Evolutionary conservation across 2,113 vertebrate species (phyloP).

Genomic region (Pteronura brasiliensis): DNA sequence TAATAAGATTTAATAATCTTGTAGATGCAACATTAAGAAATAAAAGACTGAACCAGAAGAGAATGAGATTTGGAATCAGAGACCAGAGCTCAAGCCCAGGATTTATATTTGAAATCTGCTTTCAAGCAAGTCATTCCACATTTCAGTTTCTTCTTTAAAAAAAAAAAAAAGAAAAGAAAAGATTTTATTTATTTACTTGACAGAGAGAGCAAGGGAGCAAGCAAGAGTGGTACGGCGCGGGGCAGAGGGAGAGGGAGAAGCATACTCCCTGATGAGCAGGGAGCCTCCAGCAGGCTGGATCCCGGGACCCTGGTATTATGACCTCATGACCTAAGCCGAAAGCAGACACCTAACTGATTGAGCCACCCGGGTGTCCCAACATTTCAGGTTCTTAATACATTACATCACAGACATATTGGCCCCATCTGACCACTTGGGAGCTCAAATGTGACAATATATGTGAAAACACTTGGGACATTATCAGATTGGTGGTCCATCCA

Average conservation of each 20-base stretch:
- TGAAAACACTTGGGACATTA: not conserved
- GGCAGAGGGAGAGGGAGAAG: no score
- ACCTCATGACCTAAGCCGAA: no score
- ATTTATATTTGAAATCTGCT: not conserved
- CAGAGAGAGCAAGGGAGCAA: no score
- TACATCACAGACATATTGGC: not conserved
- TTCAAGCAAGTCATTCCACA: not conserved
- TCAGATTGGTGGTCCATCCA: not conserved
- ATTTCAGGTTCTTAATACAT: not conserved
- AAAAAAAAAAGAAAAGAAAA: no score
- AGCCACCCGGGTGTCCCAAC: not conserved
- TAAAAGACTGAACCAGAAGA: not conserved
- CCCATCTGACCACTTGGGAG: not conserved
- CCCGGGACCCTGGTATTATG: no score
- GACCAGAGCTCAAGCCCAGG: not conserved
- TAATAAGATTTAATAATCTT: no score
- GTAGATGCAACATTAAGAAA: not conserved
- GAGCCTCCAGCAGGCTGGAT: no score
- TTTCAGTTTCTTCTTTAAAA: not conserved
- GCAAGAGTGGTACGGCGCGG: no score
- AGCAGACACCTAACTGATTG: no score
- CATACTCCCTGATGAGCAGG: no score
- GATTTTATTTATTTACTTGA: not conserved
- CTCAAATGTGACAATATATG: not conserved
- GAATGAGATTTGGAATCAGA: not conserved